phyloP scores from a whole-genome alignment of 2,797 vertebrate genomes.

The Hapalemur alaotrensis region DNA sequence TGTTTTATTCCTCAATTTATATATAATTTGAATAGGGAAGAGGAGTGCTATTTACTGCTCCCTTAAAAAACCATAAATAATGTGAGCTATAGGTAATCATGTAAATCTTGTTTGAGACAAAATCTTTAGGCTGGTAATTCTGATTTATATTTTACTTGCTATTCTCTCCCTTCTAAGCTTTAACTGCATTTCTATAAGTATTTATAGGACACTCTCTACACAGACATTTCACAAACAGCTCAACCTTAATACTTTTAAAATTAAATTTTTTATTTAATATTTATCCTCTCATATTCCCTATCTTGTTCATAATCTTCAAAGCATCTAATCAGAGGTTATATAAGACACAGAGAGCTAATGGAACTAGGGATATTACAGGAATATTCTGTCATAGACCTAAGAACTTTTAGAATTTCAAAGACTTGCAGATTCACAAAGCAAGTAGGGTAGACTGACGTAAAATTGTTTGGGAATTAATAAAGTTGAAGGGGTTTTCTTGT shows the following conservation, averaged over 20 bases:
- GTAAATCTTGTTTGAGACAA: not conserved
- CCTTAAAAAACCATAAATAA: not conserved
- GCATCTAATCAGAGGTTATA: not conserved
- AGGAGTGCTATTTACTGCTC: not conserved
- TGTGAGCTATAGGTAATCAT: not conserved
- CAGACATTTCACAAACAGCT: not conserved
- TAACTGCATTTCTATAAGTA: not conserved
- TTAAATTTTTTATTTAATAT: not conserved
- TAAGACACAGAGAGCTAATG: not conserved
- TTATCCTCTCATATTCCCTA: not conserved
- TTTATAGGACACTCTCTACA: not conserved
- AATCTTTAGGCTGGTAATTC: not conserved
- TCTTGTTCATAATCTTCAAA: not conserved
- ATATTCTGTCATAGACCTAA: not conserved
- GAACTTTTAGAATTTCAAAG: not conserved
- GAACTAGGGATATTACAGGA: not conserved
- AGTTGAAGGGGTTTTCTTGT: not conserved
- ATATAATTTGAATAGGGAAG: not conserved
- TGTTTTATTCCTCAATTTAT: constrained; percentile 4
- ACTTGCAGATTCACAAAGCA: not conserved
- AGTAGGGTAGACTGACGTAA: not conserved
- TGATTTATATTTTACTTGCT: not conserved
- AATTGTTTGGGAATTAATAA: not conserved
- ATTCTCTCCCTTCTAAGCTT: not conserved
- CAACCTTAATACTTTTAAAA: not conserved